Conservation (phyloP, 2,888 invertebrate species). For the Nebria brevicollis region DNA sequence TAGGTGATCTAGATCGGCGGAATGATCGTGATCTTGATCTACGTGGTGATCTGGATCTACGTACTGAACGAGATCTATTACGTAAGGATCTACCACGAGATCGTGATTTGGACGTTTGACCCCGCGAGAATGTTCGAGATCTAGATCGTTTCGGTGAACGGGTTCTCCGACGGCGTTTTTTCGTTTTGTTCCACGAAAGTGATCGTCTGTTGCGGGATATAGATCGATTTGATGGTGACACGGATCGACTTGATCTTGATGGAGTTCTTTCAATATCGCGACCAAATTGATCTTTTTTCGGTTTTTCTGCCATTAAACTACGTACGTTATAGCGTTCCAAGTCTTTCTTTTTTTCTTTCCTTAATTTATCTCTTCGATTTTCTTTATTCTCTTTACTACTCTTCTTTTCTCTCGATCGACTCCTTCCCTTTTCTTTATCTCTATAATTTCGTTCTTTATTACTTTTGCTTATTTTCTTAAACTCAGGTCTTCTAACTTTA, state of each 20-base stretch:
- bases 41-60: slow-evolving; percentile 52
- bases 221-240: slow-evolving; percentile 38
- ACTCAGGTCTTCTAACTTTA: slow-evolving; percentile 64
- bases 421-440: slow-evolving; percentile 66
- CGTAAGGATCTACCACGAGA: slow-evolving; percentile 53
- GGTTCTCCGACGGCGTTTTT: slow-evolving; percentile 55
- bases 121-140: slow-evolving; percentile 47
- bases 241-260: slow-evolving; percentile 43
- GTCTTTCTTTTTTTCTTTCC: slow-evolving; percentile 64
- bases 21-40: slow-evolving; percentile 50
- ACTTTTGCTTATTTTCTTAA: slow-evolving; percentile 83
- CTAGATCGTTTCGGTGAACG: slow-evolving; percentile 55
- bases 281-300: slow-evolving; percentile 81
- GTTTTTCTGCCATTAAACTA: slow-evolving; percentile 77
- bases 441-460: slow-evolving; percentile 83
- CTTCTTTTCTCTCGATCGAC: slow-evolving; percentile 60
- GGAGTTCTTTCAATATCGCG: slow-evolving; percentile 65
- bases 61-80: slow-evolving; percentile 53
- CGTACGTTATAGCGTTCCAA: slow-evolving; percentile 86
- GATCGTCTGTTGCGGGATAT: slow-evolving; percentile 33
- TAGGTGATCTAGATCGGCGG: slow-evolving; percentile 53
- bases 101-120: slow-evolving; percentile 45
- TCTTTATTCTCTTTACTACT: slow-evolving; percentile 55
- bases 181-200: slow-evolving; percentile 29
- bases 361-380: slow-evolving; percentile 53